phyloP scores from a whole-genome alignment of 2,888 invertebrate species.

The Pyrrhosoma nymphula region DNA sequence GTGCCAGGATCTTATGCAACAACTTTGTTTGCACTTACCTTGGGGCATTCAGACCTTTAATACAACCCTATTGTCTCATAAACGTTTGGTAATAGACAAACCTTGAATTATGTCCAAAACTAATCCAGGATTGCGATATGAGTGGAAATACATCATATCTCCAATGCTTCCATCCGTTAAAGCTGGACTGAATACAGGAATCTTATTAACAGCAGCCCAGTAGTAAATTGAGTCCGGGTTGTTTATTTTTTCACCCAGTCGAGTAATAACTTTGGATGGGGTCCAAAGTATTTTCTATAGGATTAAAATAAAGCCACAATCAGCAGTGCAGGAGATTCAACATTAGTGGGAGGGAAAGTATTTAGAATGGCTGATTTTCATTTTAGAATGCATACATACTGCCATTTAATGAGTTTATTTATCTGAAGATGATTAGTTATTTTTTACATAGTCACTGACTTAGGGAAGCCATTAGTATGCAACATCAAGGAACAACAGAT shows the following conservation, averaged over 20 bases:
- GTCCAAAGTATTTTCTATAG: conserved; percentile 88
- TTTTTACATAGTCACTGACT: too few relatives aligned
- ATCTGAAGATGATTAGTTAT: too few relatives aligned
- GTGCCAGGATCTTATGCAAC: too few relatives aligned
- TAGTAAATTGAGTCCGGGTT: conserved; percentile 96
- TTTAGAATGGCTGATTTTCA: too few relatives aligned
- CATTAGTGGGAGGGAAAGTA: too few relatives aligned
- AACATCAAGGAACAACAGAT: too few relatives aligned
- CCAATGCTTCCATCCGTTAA: conserved; percentile 98
- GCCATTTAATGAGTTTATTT: too few relatives aligned
- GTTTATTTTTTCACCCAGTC: conserved; percentile 94
- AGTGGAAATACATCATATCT: conserved; percentile 99
- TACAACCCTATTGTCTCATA: too few relatives aligned
- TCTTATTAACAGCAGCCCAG: conserved; percentile 97
- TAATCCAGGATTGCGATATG: conserved; percentile 94
- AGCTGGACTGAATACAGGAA: conserved; percentile 98
- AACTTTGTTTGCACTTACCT: too few relatives aligned
- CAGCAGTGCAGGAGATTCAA: not conserved
- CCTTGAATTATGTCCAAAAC: conserved; percentile 94
- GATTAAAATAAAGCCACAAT: not conserved
- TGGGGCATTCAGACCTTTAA: too few relatives aligned
- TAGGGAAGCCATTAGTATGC: too few relatives aligned
- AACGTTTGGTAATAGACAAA: conserved; percentile 75
- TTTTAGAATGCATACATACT: too few relatives aligned
- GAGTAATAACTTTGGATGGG: conserved; percentile 91